Evolutionary conservation across 2,888 invertebrate genomes (phyloP).

Genomic region (Timema cristinae): DNA sequence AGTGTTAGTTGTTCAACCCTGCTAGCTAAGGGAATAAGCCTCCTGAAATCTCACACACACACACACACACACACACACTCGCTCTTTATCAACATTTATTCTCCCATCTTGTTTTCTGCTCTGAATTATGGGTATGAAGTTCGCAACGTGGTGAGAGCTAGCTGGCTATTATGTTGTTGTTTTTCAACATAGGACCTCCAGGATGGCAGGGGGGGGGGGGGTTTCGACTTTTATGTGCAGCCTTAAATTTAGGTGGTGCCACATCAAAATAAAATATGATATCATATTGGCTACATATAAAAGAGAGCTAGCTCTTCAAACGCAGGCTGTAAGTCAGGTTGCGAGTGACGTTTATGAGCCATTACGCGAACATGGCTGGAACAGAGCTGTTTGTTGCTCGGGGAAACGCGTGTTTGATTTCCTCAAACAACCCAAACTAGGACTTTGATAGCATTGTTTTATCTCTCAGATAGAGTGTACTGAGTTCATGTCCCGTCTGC

Average conservation of each 20-base stretch:
- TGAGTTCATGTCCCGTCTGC: no score
- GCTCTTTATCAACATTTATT: neutral
- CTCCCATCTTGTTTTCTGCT: neutral
- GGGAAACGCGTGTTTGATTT: no score
- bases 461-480: no score
- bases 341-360: constrained; percentile 47
- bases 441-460: no score
- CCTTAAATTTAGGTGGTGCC: constrained; percentile 44
- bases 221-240: constrained; percentile 39
- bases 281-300: constrained; percentile 45
- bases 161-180: constrained; percentile 24
- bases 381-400: no score
- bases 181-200: constrained; percentile 27
- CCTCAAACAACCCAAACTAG: no score
- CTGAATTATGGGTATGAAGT: neutral
- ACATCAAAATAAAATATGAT: constrained; percentile 46
- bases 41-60: neutral
- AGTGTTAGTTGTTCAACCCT: no score
- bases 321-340: constrained; percentile 38
- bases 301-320: constrained; percentile 43
- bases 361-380: constrained; percentile 37
- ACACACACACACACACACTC: neutral
- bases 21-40: no score
- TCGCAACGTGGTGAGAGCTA: neutral
- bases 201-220: constrained; percentile 20